phyloP scores from a whole-genome alignment of 2,113 vertebrate genomes.

The Oceanodroma tethys region DNA sequence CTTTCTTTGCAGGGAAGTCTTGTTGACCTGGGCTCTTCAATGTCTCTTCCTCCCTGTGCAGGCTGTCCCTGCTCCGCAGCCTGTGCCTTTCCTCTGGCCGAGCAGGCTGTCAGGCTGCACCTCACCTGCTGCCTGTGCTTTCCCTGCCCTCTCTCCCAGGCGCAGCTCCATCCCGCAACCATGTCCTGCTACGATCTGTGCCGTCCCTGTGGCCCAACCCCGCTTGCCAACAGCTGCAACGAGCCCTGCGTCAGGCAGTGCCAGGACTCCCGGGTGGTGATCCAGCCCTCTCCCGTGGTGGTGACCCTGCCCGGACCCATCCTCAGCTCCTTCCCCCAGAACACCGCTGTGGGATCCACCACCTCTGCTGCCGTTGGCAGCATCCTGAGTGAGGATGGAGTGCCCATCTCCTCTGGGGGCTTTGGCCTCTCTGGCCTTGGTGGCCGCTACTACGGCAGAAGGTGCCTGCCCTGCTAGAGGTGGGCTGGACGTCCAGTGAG shows the following conservation, averaged over 20 bases:
- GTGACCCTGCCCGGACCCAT: constrained; percentile 12
- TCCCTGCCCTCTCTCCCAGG: neutral
- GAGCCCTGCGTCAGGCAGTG: neutral
- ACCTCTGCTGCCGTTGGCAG: neutral
- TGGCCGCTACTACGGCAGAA: neutral
- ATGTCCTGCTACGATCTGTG: neutral
- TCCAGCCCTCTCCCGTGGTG: neutral
- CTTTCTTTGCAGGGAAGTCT: too few species aligned
- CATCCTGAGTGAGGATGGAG: neutral
- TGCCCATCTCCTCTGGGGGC: neutral
- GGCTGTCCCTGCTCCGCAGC: too few species aligned
- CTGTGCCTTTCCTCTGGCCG: accelerated
- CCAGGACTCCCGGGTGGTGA: neutral
- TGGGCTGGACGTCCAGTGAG: neutral
- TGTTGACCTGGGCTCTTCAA: too few species aligned
- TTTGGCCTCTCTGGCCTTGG: neutral
- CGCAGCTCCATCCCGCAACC: neutral
- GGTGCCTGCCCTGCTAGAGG: neutral
- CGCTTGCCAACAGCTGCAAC: neutral
- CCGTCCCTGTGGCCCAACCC: neutral
- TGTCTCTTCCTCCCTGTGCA: too few species aligned
- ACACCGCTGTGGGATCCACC: neutral
- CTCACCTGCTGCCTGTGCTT: accelerated
- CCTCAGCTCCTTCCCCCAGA: constrained; percentile 24
- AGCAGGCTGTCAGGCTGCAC: accelerated